These are phyloP conservation scores for Molanna angustata DNA, from an alignment of 2,888 invertebrate genomes.

Conservation along the genomic window DNA sequence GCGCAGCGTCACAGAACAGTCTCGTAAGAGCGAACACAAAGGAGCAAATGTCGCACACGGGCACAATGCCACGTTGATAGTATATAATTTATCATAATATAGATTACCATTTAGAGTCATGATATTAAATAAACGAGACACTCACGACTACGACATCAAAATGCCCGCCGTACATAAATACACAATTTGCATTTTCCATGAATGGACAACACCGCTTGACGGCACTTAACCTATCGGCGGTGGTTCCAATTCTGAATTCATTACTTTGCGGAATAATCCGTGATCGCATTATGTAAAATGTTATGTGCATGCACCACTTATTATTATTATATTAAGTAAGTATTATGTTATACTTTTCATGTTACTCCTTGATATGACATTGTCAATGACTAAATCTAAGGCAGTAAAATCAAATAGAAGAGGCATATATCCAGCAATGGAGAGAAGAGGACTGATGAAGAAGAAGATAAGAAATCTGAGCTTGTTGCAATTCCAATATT, in stretches of 20 bases:
- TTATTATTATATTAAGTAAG: no score
- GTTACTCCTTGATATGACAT: no score
- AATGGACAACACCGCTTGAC: constrained; percentile 31
- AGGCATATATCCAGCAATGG: no score
- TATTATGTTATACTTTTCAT: no score
- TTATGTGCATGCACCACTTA: constrained; percentile 20
- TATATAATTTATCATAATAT: constrained; percentile 31
- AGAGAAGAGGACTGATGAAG: no score
- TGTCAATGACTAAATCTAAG: no score
- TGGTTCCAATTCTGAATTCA: constrained; percentile 30
- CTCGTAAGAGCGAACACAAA: no score
- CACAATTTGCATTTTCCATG: constrained; percentile 32
- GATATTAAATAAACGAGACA: constrained; percentile 31
- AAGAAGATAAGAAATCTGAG: no score
- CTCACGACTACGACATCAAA: constrained; percentile 33
- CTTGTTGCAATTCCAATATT: no score
- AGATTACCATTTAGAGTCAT: constrained; percentile 33
- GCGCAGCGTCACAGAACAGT: constrained; percentile 18
- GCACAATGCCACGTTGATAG: constrained; percentile 15
- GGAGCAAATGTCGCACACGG: neutral
- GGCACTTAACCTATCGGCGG: constrained; percentile 31
- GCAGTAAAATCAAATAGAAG: no score
- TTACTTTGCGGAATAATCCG: constrained; percentile 29
- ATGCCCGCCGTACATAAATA: constrained; percentile 31
- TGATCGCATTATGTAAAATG: constrained; percentile 29